Percentiles rank a stretch among this genome's conserved stretches.
These are phyloP conservation scores for Apodemia hepburni DNA, from an alignment of 2,888 invertebrate genomes.

Conservation along the genomic window DNA sequence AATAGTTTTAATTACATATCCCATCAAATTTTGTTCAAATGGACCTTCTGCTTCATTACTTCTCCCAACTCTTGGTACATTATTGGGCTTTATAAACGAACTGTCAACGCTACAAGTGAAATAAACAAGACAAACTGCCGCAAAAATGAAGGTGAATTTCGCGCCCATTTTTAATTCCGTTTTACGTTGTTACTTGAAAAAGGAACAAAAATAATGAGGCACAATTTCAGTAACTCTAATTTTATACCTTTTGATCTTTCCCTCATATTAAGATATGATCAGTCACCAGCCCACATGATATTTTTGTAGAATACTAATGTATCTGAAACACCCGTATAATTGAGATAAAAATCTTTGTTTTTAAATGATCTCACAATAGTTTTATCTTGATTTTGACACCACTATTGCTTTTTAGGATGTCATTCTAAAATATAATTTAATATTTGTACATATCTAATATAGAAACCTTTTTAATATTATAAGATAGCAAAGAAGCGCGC, in stretches of 20 bases:
- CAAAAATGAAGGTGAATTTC: slow-evolving; percentile 44
- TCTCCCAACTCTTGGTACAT: slow-evolving; percentile 66
- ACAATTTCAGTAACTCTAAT: slow-evolving; percentile 18
- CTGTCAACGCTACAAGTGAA: slow-evolving; percentile 47
- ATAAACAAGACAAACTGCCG: slow-evolving; percentile 51
- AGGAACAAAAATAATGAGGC: slow-evolving; percentile 35
- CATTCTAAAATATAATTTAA: too few relatives aligned
- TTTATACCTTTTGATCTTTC: slow-evolving; percentile 55
- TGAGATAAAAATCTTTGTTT: slow-evolving; percentile 3
- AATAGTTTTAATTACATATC: slow-evolving; percentile 68
- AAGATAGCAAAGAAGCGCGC: too few relatives aligned
- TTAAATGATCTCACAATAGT: background rate
- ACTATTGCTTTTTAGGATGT: too few relatives aligned
- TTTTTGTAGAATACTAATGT: slow-evolving; percentile 40
- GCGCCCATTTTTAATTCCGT: slow-evolving; percentile 49
- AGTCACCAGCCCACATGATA: slow-evolving; percentile 30
- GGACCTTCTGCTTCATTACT: slow-evolving; percentile 62
- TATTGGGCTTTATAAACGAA: slow-evolving; percentile 70
- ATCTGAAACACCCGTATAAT: slow-evolving; percentile 23
- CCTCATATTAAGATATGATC: slow-evolving; percentile 47
- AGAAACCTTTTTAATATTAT: too few relatives aligned
- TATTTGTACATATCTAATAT: too few relatives aligned
- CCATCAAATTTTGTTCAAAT: slow-evolving; percentile 58
- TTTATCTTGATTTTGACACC: background rate
- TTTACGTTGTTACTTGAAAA: slow-evolving; percentile 23